Evolutionary conservation across 2,888 invertebrate species (phyloP).

Genomic region (Andricus quercusramuli): DNA sequence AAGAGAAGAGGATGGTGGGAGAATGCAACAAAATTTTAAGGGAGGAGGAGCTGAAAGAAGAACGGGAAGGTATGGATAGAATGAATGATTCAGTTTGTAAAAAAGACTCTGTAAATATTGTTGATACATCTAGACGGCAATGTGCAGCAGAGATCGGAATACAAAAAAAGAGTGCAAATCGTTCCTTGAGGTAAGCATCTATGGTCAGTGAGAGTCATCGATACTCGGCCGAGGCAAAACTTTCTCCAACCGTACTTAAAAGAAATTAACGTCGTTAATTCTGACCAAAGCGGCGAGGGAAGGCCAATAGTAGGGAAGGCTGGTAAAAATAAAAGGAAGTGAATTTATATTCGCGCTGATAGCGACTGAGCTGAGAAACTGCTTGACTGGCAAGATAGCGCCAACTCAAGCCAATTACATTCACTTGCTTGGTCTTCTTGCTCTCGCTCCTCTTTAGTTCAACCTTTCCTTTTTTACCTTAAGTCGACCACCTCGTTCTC

Average conservation of each 20-base stretch:
- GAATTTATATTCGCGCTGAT: constrained; percentile 76
- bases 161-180: neutral
- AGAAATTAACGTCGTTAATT: constrained; percentile 72
- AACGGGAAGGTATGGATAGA: too few relatives aligned
- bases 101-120: too few relatives aligned
- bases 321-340: constrained; percentile 66
- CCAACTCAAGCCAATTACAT: constrained; percentile 75
- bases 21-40: too few relatives aligned
- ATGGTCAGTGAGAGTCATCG: constrained; percentile 59
- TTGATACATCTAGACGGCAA: too few relatives aligned
- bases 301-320: constrained; percentile 51
- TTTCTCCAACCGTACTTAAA: constrained; percentile 64
- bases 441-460: constrained; percentile 33
- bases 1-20: too few relatives aligned
- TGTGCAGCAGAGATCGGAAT: too few relatives aligned
- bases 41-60: too few relatives aligned
- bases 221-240: constrained; percentile 55
- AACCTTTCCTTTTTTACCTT: constrained; percentile 27
- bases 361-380: constrained; percentile 72
- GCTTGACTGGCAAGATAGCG: constrained; percentile 75
- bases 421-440: constrained; percentile 71
- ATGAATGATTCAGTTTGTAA: too few relatives aligned
- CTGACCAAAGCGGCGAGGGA: constrained; percentile 48
- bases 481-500: constrained; percentile 11
- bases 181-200: constrained; percentile 49